Evolutionary conservation across 2,888 invertebrate species (phyloP), one percentile per base, ranked within the genome.

Genomic region (Cepaea hortensis): DNA sequence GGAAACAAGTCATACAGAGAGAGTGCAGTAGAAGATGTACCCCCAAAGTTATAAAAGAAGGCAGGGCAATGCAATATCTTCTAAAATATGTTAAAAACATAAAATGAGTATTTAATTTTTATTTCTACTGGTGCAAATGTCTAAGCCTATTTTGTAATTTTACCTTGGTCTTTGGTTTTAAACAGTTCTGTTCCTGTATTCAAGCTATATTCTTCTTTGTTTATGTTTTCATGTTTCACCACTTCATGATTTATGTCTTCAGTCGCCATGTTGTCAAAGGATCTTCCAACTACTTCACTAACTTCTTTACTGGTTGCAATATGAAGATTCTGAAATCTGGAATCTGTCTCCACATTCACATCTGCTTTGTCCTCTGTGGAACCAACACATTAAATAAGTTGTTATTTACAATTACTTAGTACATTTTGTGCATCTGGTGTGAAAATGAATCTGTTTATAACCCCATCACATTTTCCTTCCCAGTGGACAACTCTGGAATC

Each of bases 281-380:
- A 82, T 62, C 55, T 23, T 65, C 65, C 81, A 76, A 84, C 35
- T 46, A 13, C 23, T 35, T 61, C 65, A 62, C 68, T 61, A 13
- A 85, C 88, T 62, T 90, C 89, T 23, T 87, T 83, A n/a, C 68
- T 77, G 13, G 87, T 89, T 15, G 84, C 86, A 7, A 87, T 77
- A 61, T 88, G 86, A 15, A 82, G 62, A n/a, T 88, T 85, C 75
- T 90, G 87, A 50, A 85, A 77, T 23, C 75, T 72, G 48, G 65
- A 77, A 15, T 76, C 82, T 61, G 84, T 84, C 61, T 84, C 75
- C 23, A 73, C 80, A 9, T 75, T 73, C 6, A 11, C 70, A 65
- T 46, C 55, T n/a, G 68, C 23, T 65, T 62, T 62, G 15, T 62
- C 65, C 18, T 23, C 81, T 81, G 81, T 13, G 11, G 18, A 70